Percentiles rank a stretch among this genome's conserved stretches.
Evolutionary conservation across 2,888 invertebrate species (phyloP).

Genomic region (Drosophila setosimentum): DNA sequence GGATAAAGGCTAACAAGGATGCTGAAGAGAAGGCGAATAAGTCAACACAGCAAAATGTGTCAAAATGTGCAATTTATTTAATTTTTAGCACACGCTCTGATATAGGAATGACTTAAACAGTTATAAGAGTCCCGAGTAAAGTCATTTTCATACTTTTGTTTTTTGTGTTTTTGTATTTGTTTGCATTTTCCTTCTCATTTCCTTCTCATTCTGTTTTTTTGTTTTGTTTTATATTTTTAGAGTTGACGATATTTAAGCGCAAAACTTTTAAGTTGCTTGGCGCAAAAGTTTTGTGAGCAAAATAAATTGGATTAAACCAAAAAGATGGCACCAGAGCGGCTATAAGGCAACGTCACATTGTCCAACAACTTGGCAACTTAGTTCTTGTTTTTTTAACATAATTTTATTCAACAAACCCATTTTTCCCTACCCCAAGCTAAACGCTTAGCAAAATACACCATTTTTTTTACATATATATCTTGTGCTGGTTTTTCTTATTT

Average conservation of each 20-base stretch:
- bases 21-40: conserved; percentile 64
- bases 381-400: conserved; percentile 27
- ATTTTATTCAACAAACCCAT: conserved; percentile 53
- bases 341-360: conserved; percentile 66
- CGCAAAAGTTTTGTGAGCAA: conserved; percentile 69
- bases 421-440: conserved; percentile 30
- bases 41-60: conserved; percentile 83
- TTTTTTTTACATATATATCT: conserved; percentile 13
- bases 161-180: conserved; percentile 47
- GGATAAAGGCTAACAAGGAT: conserved; percentile 66
- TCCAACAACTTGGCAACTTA: conserved; percentile 69
- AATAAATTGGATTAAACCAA: conserved; percentile 81
- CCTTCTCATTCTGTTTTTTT: not conserved
- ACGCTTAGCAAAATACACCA: conserved; percentile 30
- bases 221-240: conserved; percentile 44
- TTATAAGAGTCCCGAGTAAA: conserved; percentile 50
- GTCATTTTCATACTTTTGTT: conserved; percentile 71
- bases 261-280: conserved; percentile 77
- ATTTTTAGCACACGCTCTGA: conserved; percentile 74
- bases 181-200: conserved; percentile 29
- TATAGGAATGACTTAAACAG: conserved; percentile 56
- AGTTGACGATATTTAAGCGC: conserved; percentile 75
- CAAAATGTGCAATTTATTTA: conserved; percentile 84
- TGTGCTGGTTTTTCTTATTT: conserved; percentile 11
- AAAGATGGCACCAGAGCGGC: conserved; percentile 77